These are phyloP conservation scores for Pseudanteris insignis DNA, from an alignment of 2,888 invertebrate species.

Conservation along the genomic window DNA sequence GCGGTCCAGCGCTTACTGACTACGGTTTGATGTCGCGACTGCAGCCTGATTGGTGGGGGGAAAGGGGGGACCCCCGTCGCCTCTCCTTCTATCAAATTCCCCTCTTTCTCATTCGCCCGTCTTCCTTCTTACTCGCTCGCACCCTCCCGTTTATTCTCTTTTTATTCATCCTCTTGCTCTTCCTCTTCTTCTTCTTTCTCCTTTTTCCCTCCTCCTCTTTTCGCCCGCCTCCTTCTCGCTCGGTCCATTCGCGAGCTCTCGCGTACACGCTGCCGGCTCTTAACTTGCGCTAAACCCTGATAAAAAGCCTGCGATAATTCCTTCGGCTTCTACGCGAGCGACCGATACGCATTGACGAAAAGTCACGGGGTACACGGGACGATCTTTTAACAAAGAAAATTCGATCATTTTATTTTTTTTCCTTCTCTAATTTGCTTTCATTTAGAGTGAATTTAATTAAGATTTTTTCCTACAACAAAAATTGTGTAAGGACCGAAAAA, in stretches of 20 bases:
- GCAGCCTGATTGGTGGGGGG: slow-evolving; percentile 48
- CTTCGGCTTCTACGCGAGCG: too few species aligned
- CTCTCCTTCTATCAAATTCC: slow-evolving; percentile 41
- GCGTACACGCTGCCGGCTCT: too few species aligned
- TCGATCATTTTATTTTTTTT: too few species aligned
- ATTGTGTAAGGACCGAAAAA: too few species aligned
- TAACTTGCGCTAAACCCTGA: background rate
- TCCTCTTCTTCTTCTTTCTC: too few species aligned
- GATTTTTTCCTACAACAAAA: too few species aligned
- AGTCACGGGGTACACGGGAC: too few species aligned
- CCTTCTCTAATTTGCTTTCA: too few species aligned
- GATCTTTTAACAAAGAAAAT: too few species aligned
- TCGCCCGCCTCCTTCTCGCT: background rate
- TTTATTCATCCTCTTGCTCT: background rate
- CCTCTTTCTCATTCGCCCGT: slow-evolving; percentile 38
- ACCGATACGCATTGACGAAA: too few species aligned
- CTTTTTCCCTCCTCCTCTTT: background rate
- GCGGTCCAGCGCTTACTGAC: slow-evolving; percentile 67
- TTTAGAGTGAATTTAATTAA: too few species aligned
- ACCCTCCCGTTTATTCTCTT: slow-evolving; percentile 9
- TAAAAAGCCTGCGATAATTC: background rate
- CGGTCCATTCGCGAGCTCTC: background rate
- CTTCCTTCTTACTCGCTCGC: slow-evolving; percentile 31
- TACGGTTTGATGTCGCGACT: slow-evolving; percentile 64
- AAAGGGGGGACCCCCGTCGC: too few species aligned